Conservation (phyloP, 2,797 vertebrate genomes). For the Aphelocoma californica region DNA sequence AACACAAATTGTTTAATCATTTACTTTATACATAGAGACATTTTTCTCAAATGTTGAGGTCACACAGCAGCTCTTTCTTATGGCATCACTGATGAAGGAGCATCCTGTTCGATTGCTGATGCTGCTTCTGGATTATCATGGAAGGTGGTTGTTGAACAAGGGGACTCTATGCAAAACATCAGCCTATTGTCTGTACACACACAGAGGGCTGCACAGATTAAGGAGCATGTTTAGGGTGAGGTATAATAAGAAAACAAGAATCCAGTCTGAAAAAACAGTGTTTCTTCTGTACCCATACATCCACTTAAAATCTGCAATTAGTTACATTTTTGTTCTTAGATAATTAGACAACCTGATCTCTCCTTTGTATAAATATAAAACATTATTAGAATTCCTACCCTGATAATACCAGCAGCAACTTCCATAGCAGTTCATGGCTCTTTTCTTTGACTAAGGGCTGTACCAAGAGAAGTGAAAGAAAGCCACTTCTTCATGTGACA, state of each 20-base stretch:
- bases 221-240: background rate
- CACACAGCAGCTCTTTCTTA: background rate
- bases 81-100: background rate
- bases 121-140: background rate
- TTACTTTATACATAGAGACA: background rate
- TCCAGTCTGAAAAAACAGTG: background rate
- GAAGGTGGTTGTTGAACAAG: background rate
- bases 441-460: background rate
- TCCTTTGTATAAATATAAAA: background rate
- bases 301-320: background rate
- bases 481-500: background rate
- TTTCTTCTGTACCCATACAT: background rate
- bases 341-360: background rate
- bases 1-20: background rate
- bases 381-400: background rate
- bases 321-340: background rate
- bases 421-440: background rate
- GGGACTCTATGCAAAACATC: background rate
- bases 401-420: background rate
- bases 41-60: background rate
- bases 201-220: background rate
- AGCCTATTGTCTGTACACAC: background rate
- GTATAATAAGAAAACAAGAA: background rate
- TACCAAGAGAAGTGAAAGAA: background rate
- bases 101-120: background rate